phyloP scores from a whole-genome alignment of 92 coral and sea anemone species.

The Palythoa heliodiscus region DNA sequence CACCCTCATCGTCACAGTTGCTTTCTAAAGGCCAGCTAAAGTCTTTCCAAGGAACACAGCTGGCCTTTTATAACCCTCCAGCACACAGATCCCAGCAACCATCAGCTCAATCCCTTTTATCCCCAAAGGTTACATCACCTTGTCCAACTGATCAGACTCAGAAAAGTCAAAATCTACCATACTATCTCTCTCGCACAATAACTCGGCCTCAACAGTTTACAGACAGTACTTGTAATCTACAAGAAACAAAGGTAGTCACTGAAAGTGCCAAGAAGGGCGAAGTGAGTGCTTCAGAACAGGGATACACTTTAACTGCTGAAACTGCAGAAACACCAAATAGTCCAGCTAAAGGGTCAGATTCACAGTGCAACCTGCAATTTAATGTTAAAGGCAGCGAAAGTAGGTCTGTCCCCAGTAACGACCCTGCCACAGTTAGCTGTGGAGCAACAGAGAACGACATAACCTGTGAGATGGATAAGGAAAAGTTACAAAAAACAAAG shows the following conservation, averaged over 20 bases:
- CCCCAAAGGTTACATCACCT: slow-evolving; percentile 27
- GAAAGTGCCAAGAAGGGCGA: background rate
- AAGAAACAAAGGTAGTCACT: background rate
- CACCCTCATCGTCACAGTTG: slow-evolving; percentile 1
- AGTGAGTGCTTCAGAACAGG: background rate
- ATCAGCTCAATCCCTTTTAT: slow-evolving; percentile 16
- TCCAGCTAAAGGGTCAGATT: background rate
- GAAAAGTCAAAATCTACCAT: background rate
- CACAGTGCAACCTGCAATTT: background rate
- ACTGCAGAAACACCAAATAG: background rate
- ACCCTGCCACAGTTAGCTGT: background rate
- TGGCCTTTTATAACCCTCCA: slow-evolving; percentile 12
- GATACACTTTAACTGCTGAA: background rate
- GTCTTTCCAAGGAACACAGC: slow-evolving; percentile 31
- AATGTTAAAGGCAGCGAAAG: background rate
- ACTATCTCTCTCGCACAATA: background rate
- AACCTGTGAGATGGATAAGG: slow-evolving; percentile 25
- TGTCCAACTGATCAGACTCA: background rate
- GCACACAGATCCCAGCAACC: background rate
- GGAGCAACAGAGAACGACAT: slow-evolving; percentile 16
- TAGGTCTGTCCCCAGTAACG: background rate
- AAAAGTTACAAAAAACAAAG: slow-evolving; percentile 45
- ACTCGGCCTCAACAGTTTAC: background rate
- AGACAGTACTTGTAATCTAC: background rate
- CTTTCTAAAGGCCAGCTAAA: slow-evolving; percentile 40